phyloP scores from a whole-genome alignment of 2,797 vertebrate species.

The Sebastes steindachneri region DNA sequence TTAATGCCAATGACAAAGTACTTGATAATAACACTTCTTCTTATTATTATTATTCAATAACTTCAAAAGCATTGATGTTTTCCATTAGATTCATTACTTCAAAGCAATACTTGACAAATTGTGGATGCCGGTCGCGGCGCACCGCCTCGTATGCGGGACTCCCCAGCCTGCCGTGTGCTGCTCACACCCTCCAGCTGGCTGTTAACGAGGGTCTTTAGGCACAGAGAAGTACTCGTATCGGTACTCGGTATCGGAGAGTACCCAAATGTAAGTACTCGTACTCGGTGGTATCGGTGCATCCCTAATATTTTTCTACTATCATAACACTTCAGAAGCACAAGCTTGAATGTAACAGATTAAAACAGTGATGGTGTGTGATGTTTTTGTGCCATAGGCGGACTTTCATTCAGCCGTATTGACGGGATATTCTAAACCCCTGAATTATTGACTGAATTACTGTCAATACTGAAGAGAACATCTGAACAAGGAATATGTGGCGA shows the following conservation, averaged over 20 bases:
- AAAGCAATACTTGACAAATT: neutral
- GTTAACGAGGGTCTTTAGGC: too few relatives aligned
- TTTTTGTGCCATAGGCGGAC: neutral
- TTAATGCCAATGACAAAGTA: neutral
- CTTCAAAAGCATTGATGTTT: neutral
- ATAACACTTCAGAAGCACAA: neutral
- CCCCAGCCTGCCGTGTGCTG: too few relatives aligned
- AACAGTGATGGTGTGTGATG: too few relatives aligned
- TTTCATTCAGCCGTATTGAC: neutral
- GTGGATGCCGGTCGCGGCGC: too few relatives aligned
- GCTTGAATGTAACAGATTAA: neutral
- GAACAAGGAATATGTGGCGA: neutral
- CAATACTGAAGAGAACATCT: neutral
- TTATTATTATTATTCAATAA: neutral
- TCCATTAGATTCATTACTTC: neutral
- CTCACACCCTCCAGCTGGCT: too few relatives aligned
- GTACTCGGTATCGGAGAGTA: too few relatives aligned
- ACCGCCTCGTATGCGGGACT: too few relatives aligned
- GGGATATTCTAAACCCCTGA: neutral
- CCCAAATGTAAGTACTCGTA: too few relatives aligned
- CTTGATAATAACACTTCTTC: neutral
- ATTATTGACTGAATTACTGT: neutral
- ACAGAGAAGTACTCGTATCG: too few relatives aligned
- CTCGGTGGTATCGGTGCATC: too few relatives aligned
- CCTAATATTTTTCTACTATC: neutral